Evolutionary conservation across 1,140 invertebrate genomes (phyloP), one percentile per base, ranked within the genome.

Genomic region (Parasteatoda tepidariorum): DNA sequence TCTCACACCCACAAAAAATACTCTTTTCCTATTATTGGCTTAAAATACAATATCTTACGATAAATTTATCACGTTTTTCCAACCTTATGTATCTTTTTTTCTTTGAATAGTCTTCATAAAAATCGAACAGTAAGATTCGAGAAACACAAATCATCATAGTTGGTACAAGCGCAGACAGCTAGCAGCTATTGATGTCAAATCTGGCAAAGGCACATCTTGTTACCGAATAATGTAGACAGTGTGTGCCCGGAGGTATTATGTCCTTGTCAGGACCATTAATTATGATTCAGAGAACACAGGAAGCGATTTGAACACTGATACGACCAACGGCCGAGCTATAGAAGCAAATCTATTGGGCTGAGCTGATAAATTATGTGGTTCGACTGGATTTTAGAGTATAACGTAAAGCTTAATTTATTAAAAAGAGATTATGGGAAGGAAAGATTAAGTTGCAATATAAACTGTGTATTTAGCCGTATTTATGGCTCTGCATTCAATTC

Each of bases 241-340:
- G 18, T 59, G 57, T n/a, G 26, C 61, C 64, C 30, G 28, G 54
- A 22, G 62, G 76, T 68, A 79, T 79, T 79, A 79, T 68, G 76
- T 54, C 22, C 41, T 33, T 79, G 76, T 67, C 76, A 79, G 33
- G 22, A 26, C 22, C 48, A 79, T 79, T 79, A 79, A 79, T 79
- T 57, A 79, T 67, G 59, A 30, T 30, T 15, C 76, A 33, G 18
- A 24, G 74, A 78, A 30, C 31, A 62, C 57, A 5, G 31, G 24
- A 31, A 28, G 15, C 73, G 70, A 75, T 28, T 62, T 24, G 57
- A 33, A 48, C 30, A 48, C 55, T 28, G 38, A 66, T 66, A 66
- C 24, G 48, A 66, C 48, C 34, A 78, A 64, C 74, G 24, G 15
- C 30, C 73, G 28, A 9, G 18, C 38, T 48, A 18, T 18, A 18